phyloP scores from a whole-genome alignment of 35 echinoderm and acorn worm species.

The Acanthaster planci region DNA sequence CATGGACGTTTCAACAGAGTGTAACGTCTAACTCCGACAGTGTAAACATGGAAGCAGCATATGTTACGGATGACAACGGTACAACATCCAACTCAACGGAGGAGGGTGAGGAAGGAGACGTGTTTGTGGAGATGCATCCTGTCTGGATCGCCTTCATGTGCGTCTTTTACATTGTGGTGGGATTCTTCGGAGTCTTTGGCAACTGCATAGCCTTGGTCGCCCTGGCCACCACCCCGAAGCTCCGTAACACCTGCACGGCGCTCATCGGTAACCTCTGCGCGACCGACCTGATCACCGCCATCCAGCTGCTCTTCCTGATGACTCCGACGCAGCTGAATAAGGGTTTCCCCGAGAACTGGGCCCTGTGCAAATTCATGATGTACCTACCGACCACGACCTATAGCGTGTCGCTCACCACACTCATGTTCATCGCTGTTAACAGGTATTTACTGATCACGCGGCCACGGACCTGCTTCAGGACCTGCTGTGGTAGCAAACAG shows the following conservation, averaged over 20 bases:
- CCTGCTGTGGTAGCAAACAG: slow-evolving; percentile 30
- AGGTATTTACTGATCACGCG: slow-evolving; percentile 73
- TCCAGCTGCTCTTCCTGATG: slow-evolving; percentile 31
- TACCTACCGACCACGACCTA: slow-evolving; percentile 54
- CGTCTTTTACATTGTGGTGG: slow-evolving; percentile 47
- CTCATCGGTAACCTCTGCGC: slow-evolving; percentile 60
- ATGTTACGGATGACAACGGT: no score
- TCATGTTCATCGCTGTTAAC: slow-evolving; percentile 62
- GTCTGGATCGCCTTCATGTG: not conserved
- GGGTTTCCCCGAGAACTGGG: slow-evolving; percentile 45
- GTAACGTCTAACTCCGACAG: no score
- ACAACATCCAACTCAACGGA: no score
- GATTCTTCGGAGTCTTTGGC: slow-evolving; percentile 55
- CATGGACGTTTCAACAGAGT: no score
- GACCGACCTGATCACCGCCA: slow-evolving; percentile 54
- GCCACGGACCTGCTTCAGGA: slow-evolving; percentile 47
- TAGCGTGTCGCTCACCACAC: slow-evolving; percentile 57
- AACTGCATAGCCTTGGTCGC: slow-evolving; percentile 69
- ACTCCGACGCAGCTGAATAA: slow-evolving; percentile 29
- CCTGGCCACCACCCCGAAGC: slow-evolving; percentile 60
- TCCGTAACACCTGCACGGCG: slow-evolving; percentile 54
- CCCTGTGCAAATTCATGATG: slow-evolving; percentile 47
- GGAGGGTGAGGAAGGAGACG: no score
- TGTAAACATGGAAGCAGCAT: no score
- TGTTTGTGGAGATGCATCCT: not conserved